Conservation (phyloP, 92 coral and sea anemone genomes). For the Palythoa caribaeorum region DNA sequence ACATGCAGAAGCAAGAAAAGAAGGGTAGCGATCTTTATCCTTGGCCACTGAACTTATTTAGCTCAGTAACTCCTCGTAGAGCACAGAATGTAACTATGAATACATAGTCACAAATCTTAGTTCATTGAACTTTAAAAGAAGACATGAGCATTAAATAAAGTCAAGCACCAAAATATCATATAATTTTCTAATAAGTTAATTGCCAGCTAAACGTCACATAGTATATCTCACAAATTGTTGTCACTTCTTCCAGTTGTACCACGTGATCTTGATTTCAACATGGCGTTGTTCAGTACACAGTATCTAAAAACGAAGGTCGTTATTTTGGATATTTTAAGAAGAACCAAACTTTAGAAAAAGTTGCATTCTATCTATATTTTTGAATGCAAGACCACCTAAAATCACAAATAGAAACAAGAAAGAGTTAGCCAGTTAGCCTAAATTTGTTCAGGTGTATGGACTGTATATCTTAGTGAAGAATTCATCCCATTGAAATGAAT, state of each 20-base stretch:
- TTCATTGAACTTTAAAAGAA: too few species aligned
- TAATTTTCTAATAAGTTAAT: not conserved
- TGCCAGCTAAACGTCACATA: not conserved
- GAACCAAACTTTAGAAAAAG: not conserved
- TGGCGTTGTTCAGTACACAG: conserved; percentile 10
- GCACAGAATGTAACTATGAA: too few species aligned
- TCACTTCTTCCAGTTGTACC: not conserved
- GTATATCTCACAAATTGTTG: not conserved
- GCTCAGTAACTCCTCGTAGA: too few species aligned
- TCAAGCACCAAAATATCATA: not conserved
- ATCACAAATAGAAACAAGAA: not conserved
- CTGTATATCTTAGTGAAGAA: too few species aligned
- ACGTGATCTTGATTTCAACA: conserved; percentile 36
- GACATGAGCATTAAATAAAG: not conserved
- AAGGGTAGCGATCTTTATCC: too few species aligned
- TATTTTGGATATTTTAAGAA: not conserved
- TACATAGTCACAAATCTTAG: too few species aligned
- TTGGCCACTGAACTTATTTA: too few species aligned
- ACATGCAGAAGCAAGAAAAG: too few species aligned
- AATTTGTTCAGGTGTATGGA: too few species aligned
- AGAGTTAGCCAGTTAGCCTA: not conserved
- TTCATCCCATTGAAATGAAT: too few species aligned
- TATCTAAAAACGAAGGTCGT: not conserved
- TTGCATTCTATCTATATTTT: not conserved
- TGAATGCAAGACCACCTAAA: not conserved